phyloP scores from a whole-genome alignment of 2,888 invertebrate species.

The Leptopilina myrica region DNA sequence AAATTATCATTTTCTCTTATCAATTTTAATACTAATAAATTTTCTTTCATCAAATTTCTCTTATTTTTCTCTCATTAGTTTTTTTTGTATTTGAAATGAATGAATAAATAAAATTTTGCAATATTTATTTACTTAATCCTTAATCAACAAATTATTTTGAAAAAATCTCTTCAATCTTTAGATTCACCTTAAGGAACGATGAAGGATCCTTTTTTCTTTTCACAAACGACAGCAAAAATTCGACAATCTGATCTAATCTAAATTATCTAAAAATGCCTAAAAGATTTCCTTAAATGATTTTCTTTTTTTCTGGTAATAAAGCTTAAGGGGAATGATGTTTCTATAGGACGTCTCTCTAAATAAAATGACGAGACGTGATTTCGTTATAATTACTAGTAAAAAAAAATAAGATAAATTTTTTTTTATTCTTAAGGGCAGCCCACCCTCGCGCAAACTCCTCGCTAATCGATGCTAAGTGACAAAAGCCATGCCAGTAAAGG shows the following conservation, averaged over 20 bases:
- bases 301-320: not conserved
- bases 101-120: no score
- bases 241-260: conserved; percentile 15
- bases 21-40: no score
- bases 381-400: not conserved
- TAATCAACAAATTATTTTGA: not conserved
- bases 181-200: not conserved
- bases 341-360: not conserved
- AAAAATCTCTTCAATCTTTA: not conserved
- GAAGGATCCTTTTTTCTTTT: not conserved
- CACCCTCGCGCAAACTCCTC: conserved; percentile 75
- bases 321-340: not conserved
- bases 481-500: conserved; percentile 70
- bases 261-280: conserved; percentile 12
- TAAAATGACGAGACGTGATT: conserved; percentile 14
- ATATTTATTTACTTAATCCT: no score
- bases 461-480: conserved; percentile 69
- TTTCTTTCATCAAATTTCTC: no score
- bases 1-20: not conserved
- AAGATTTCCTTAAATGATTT: conserved; percentile 1
- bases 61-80: no score
- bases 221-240: not conserved
- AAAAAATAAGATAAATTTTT: not conserved
- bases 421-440: conserved; percentile 68
- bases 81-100: no score